A percentile compares a stretch with the other conserved stretches of the same genome.
Conservation (phyloP, 2,113 vertebrate species). For the Willisornis vidua region DNA sequence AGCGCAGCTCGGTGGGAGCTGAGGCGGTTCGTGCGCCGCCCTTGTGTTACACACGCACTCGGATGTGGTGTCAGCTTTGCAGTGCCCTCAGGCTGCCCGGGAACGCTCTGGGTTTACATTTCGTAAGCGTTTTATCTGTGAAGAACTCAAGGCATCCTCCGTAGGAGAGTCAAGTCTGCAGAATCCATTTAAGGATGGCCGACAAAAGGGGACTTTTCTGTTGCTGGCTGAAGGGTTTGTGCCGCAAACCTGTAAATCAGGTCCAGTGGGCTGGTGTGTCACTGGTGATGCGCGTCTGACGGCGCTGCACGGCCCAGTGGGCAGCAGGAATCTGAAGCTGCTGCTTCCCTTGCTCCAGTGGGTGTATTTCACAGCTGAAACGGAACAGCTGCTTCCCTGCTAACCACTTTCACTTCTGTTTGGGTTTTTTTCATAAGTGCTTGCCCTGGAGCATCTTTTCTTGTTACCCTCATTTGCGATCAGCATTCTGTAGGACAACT, state of each 20-base stretch:
- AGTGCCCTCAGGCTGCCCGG: not conserved
- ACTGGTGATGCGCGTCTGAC: accelerated
- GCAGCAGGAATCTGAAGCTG: not conserved
- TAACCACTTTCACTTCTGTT: not conserved
- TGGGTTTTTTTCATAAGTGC: not conserved
- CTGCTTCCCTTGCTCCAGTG: not conserved
- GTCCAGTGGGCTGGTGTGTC: accelerated
- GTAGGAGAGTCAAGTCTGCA: too few relatives aligned
- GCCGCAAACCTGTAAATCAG: not conserved
- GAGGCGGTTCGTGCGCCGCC: too few relatives aligned
- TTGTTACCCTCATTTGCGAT: not conserved
- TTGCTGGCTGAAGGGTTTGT: not conserved
- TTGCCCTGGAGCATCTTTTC: not conserved
- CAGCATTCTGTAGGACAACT: not conserved
- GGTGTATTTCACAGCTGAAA: not conserved
- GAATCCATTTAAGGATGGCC: accelerated
- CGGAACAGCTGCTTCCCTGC: not conserved
- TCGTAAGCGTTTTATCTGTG: accelerated
- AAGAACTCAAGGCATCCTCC: not conserved
- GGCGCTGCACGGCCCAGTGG: not conserved
- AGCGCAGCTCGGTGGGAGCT: accelerated
- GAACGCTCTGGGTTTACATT: not conserved
- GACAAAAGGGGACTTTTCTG: not conserved
- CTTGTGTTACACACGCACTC: too few relatives aligned
- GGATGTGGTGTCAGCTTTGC: too few relatives aligned